Base-by-base conservation (phyloP, 1,140 invertebrate species). In the Lepidurus packardi region DNA sequence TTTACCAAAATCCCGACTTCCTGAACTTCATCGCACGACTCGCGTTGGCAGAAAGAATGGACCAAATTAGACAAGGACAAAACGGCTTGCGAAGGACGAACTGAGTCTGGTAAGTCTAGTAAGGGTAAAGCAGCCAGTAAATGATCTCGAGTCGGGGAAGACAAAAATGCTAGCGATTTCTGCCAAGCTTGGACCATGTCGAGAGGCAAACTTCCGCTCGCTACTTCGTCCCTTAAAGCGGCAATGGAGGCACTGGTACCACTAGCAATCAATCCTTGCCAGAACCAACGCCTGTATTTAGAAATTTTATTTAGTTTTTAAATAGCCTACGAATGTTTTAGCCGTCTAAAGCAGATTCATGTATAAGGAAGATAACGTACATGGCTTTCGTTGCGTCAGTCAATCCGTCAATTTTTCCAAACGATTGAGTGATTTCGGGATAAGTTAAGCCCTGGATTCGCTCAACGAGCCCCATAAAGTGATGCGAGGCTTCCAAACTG, bases 181-280 rank as follows among this genome's bases (percentile, higher is more conserved):
- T 45, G 74, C 78, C 78, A 78, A 25, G 44, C 43, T 16, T 43
- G 21, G 11, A 74, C 45, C 42, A 78, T 74, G 45, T 21, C 41
- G 42, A n/a, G 16, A 34, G 74, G 73, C 41, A 78, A 73, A 44
- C 47, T 78, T 24, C 78, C 78, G 24, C 41, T 85, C n/a, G 86
- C 86, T 76, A 96, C 91, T 80, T 93, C 86, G 82, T 95, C 90
- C 65, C 90, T 91, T 89, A 96, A 95, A 5, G 96, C 83, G 25
- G 87, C 87, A 7, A 95, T 89, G 0, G 93, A 91, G 0, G 90
- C 91, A 0, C 89, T 88, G 73, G 91, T 96, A 1, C 91, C 91
- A 16, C 94, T 89, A 83, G 92, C 93, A 1, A 94, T 93, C 1
- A 97, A 84, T 6, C 93, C 92, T 83, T 96, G 92, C 41, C 93